Evolutionary conservation across 2,888 invertebrate genomes (phyloP).

Genomic region (Dynastes grantii): DNA sequence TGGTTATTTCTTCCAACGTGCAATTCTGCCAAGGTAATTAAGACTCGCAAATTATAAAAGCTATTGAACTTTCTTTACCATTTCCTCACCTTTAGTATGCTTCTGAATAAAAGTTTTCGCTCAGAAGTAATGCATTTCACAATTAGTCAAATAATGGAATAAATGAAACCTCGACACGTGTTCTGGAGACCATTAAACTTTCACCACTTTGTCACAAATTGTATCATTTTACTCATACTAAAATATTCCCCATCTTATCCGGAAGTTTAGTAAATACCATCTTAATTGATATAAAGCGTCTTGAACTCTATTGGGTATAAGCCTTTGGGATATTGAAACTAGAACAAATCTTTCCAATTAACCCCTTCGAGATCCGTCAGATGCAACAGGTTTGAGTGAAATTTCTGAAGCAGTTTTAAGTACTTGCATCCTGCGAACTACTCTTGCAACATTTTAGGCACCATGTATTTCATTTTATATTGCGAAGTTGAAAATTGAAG

Average conservation of each 20-base stretch:
- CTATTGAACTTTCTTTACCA: too few relatives aligned
- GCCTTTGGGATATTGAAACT: neutral
- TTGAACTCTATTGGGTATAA: neutral
- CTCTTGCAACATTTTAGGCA: neutral
- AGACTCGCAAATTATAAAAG: too few relatives aligned
- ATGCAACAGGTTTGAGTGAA: neutral
- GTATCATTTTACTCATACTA: too few relatives aligned
- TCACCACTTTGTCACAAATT: too few relatives aligned
- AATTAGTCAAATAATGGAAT: too few relatives aligned
- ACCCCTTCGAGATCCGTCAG: neutral
- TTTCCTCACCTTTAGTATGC: too few relatives aligned
- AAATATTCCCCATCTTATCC: too few relatives aligned
- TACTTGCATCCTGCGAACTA: neutral
- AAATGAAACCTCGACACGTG: neutral
- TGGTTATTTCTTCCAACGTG: too few relatives aligned
- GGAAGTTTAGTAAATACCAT: neutral
- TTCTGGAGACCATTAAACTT: neutral
- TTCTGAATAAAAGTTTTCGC: too few relatives aligned
- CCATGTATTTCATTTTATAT: neutral
- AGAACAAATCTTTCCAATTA: neutral
- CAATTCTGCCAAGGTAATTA: too few relatives aligned
- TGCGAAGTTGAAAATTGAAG: neutral
- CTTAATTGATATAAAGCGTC: neutral
- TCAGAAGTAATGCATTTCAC: too few relatives aligned
- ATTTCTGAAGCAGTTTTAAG: neutral